phyloP scores from a whole-genome alignment of 2,888 invertebrate species.

The Cephalotes varians region DNA sequence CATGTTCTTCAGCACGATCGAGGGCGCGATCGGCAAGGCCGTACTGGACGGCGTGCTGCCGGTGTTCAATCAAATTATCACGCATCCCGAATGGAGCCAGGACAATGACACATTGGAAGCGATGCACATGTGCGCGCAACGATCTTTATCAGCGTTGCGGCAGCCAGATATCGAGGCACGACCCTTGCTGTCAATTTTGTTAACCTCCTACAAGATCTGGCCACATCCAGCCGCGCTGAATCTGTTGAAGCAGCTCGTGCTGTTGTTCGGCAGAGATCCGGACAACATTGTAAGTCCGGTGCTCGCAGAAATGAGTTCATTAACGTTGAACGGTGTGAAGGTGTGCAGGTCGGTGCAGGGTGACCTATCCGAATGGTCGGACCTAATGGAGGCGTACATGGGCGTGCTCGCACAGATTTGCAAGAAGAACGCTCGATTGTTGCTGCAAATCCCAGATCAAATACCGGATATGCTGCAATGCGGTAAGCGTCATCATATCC shows the following conservation, averaged over 20 bases:
- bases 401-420: slow-evolving; percentile 88
- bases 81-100: slow-evolving; percentile 87
- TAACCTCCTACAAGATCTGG: slow-evolving; percentile 84
- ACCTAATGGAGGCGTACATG: slow-evolving; percentile 91
- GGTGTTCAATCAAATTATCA: slow-evolving; percentile 88
- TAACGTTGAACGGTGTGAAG: slow-evolving; percentile 81
- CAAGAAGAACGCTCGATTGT: slow-evolving; percentile 88
- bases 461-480: slow-evolving; percentile 85
- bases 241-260: slow-evolving; percentile 84
- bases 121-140: slow-evolving; percentile 83
- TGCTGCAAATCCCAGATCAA: slow-evolving; percentile 84
- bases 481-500: slow-evolving; percentile 71
- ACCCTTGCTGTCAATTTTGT: slow-evolving; percentile 76
- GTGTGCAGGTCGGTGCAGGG: slow-evolving; percentile 80
- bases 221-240: slow-evolving; percentile 85
- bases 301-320: slow-evolving; percentile 78
- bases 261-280: slow-evolving; percentile 86
- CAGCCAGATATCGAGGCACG: slow-evolving; percentile 80
- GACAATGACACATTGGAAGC: slow-evolving; percentile 90
- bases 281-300: slow-evolving; percentile 76
- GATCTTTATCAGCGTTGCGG: slow-evolving; percentile 79
- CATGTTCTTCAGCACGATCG: slow-evolving; percentile 89
- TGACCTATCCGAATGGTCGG: slow-evolving; percentile 88
- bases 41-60: slow-evolving; percentile 86
- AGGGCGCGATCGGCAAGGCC: slow-evolving; percentile 86